Percentiles rank a stretch among this genome's conserved stretches.
phyloP scores from a whole-genome alignment of 2,888 invertebrate genomes.

The Lasioglossum malachurum region DNA sequence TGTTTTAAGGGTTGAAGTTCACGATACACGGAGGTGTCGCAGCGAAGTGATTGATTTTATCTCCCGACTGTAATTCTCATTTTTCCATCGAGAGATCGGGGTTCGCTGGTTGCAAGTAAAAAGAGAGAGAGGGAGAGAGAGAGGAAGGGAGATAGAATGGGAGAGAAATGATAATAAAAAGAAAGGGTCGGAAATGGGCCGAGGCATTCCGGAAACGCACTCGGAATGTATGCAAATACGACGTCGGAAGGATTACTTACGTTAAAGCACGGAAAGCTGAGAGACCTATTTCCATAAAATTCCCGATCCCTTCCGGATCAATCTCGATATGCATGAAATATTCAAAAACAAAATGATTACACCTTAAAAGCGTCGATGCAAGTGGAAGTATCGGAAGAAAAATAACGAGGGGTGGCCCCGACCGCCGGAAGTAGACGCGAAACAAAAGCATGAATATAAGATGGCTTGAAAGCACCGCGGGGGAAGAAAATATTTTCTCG shows the following conservation, averaged over 20 bases:
- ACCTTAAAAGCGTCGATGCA: constrained; percentile 54
- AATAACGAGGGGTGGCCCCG: constrained; percentile 47
- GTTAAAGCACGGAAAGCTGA: constrained; percentile 46
- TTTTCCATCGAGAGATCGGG: constrained; percentile 34
- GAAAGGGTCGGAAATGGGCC: constrained; percentile 40
- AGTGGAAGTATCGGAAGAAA: constrained; percentile 35
- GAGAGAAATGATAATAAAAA: not conserved
- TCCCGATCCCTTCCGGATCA: constrained; percentile 53
- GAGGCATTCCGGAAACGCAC: constrained; percentile 53
- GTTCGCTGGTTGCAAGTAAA: constrained; percentile 13
- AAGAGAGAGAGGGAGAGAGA: not conserved
- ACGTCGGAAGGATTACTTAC: constrained; percentile 61
- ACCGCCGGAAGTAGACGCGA: constrained; percentile 28
- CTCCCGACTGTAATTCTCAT: constrained; percentile 33
- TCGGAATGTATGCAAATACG: constrained; percentile 61
- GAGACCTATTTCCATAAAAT: constrained; percentile 62
- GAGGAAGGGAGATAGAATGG: not conserved
- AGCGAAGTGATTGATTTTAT: not conserved
- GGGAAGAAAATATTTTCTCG: constrained; percentile 42
- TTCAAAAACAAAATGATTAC: constrained; percentile 64
- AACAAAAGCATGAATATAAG: constrained; percentile 56
- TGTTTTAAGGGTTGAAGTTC: not conserved
- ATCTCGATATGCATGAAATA: constrained; percentile 62
- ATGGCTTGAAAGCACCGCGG: constrained; percentile 39
- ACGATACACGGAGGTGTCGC: constrained; percentile 1